These are phyloP conservation scores for Amiota mariae DNA, from an alignment of 2,888 invertebrate species.

Conservation along the genomic window DNA sequence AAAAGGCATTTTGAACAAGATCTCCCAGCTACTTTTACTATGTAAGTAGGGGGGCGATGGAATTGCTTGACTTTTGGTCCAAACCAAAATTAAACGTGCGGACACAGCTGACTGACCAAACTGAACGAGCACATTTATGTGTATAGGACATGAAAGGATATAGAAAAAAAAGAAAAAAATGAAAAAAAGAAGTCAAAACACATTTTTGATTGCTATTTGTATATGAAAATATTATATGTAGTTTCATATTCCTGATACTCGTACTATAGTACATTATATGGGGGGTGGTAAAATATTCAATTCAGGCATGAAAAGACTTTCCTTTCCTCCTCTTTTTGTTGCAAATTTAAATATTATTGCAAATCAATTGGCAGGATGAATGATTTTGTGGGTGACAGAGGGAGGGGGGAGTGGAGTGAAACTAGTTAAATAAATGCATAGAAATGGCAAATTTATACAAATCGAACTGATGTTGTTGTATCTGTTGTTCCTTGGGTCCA, in stretches of 20 bases:
- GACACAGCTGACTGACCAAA: slow-evolving; percentile 51
- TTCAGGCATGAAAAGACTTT: slow-evolving; percentile 8
- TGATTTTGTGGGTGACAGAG: slow-evolving; percentile 5
- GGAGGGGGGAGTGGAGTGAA: slow-evolving; percentile 25
- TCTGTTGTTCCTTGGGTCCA: slow-evolving; percentile 36
- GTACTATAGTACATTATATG: too few species aligned
- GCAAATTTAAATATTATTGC: slow-evolving; percentile 68
- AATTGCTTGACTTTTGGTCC: too few species aligned
- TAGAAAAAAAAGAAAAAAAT: background rate
- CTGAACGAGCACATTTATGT: slow-evolving; percentile 32
- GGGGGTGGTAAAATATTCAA: slow-evolving; percentile 59
- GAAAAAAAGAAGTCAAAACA: slow-evolving; percentile 48
- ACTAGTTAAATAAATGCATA: slow-evolving; percentile 60
- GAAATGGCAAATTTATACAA: slow-evolving; percentile 68
- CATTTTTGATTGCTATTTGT: slow-evolving; percentile 55
- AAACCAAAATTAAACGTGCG: slow-evolving; percentile 34
- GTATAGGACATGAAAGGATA: slow-evolving; percentile 52
- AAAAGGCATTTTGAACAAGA: background rate
- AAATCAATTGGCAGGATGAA: slow-evolving; percentile 60
- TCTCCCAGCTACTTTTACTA: too few species aligned
- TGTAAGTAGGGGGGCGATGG: too few species aligned
- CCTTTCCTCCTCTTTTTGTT: background rate
- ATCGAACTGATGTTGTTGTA: slow-evolving; percentile 41
- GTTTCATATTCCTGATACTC: slow-evolving; percentile 33
- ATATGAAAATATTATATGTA: slow-evolving; percentile 41